These are phyloP conservation scores for Gopherus flavomarginatus DNA, from an alignment of 2,113 vertebrate genomes.

Conservation along the genomic window DNA sequence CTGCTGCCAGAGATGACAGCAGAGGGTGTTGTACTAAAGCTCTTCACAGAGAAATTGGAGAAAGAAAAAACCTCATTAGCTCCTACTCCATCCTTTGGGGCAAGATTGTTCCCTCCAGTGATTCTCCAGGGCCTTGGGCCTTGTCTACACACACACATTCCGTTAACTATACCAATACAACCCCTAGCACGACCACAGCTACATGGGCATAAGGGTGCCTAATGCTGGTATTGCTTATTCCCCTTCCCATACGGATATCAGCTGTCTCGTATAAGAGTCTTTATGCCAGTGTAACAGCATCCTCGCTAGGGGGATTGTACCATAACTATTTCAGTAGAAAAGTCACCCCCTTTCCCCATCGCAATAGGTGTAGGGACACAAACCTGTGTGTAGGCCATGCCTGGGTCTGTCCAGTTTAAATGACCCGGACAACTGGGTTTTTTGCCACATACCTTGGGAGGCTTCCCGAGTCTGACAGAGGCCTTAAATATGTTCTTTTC, in stretches of 20 bases:
- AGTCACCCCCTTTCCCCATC: background rate
- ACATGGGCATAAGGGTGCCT: background rate
- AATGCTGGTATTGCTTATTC: background rate
- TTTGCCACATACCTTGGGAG: background rate
- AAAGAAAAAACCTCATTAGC: background rate
- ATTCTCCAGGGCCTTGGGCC: background rate
- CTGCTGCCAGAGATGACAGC: background rate
- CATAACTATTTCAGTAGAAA: background rate
- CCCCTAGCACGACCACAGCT: background rate
- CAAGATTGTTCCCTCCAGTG: background rate
- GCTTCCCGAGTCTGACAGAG: background rate
- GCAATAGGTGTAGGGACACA: too few relatives aligned
- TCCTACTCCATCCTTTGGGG: background rate
- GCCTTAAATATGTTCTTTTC: background rate
- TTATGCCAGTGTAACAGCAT: background rate
- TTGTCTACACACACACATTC: background rate
- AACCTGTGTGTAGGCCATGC: background rate
- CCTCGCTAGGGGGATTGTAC: background rate
- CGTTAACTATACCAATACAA: background rate
- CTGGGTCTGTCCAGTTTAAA: background rate
- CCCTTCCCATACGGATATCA: background rate
- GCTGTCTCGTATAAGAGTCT: background rate
- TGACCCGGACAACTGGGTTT: background rate
- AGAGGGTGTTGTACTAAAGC: background rate
- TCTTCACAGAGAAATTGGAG: background rate